Evolutionary conservation across 2,797 vertebrate genomes (phyloP).

Genomic region (Otus scops): DNA sequence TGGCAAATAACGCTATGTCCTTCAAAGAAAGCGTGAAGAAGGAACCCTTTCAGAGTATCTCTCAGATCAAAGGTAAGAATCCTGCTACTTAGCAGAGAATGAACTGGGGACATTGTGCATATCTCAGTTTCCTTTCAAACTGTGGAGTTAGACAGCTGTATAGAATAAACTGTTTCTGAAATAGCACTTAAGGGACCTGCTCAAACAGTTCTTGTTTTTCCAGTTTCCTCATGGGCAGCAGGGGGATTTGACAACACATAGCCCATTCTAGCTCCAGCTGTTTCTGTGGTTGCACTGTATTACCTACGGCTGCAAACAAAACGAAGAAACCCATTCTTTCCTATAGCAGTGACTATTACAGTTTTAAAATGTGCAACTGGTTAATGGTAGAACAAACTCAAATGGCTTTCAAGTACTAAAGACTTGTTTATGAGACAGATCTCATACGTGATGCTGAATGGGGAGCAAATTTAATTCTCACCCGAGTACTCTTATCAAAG

Average conservation of each 20-base stretch:
- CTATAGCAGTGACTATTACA: neutral
- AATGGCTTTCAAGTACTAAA: neutral
- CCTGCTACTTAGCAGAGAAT: neutral
- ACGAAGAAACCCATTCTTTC: neutral
- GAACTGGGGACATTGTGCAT: rapidly evolving
- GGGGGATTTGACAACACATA: neutral
- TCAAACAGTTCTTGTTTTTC: neutral
- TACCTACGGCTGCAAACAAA: neutral
- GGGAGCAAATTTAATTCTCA: neutral
- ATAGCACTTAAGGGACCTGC: neutral
- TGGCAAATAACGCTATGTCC: neutral
- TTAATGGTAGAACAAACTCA: neutral
- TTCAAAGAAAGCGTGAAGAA: neutral
- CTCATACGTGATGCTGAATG: neutral
- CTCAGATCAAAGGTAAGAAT: neutral
- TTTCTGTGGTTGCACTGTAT: neutral
- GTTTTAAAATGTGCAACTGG: neutral
- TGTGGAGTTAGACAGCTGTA: neutral
- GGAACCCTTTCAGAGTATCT: neutral
- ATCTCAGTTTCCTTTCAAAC: neutral
- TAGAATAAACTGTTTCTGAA: neutral
- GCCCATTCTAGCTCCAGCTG: neutral
- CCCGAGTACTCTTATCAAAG: neutral
- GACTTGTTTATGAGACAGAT: neutral
- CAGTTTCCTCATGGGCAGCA: neutral